Evolutionary conservation across 2,113 vertebrate species (phyloP), one percentile per base, ranked within the genome.

Genomic region (Zootoca vivipara): DNA sequence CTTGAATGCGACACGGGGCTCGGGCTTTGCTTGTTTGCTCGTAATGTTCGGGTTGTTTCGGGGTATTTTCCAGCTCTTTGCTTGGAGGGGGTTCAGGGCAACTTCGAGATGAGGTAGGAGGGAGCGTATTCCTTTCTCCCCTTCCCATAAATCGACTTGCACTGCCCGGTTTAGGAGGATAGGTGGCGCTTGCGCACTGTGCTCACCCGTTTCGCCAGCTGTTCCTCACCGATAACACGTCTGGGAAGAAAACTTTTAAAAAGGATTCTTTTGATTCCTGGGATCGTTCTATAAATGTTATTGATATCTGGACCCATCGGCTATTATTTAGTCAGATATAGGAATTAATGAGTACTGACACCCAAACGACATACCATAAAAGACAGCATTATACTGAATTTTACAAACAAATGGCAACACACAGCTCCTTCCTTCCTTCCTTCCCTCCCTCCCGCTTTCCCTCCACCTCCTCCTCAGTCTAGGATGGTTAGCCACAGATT

Each of bases 141-240:
- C 30, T 3, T 33, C 15, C 69, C 9, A 13, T 24, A 9, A 12
- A 20, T 69, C 26, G 69, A 28, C n/a, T 56, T 82, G 84, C 56
- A 40, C 15, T 40, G 42, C 1, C 70, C 40, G 5, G 5, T 38
- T 15, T 15, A 0, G 40, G 26, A 26, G 70, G 80, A 4, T 58
- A 82, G 89, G 84, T 67, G 84, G 89, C 89, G 89, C 84, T 58
- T 30, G 2, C 3, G 16, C 24, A 82, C 62, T 38, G 20, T 3
- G 20, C 38, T 75, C 24, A 20, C 38, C 35, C 33, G 69, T 16
- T 58, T 56, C 35, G 42, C 65, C 62, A 7, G 16, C 20, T 1
- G 1, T 70, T 84, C 26, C 64, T 33, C 46, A 40, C 24, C 33
- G 8, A 15, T 26, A 5, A 69, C 10, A 7, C 9, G 26, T 56